Percentiles rank a stretch among this genome's conserved stretches.
Evolutionary conservation across 2,888 invertebrate genomes (phyloP).

Genomic region (Tortricodes alternella): DNA sequence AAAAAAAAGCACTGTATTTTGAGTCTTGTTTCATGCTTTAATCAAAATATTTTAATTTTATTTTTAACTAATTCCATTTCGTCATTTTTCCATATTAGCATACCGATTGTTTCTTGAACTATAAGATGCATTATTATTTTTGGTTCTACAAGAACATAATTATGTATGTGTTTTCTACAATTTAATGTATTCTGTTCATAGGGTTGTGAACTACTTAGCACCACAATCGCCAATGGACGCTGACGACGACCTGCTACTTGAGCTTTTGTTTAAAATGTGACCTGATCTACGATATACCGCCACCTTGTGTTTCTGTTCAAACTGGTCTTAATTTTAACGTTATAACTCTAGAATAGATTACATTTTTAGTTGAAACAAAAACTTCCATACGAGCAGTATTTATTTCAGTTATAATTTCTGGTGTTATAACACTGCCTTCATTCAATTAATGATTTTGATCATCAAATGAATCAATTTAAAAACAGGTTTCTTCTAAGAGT

Average conservation of each 20-base stretch:
- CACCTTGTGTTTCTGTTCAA: slow-evolving; percentile 10
- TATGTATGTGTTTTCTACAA: not conserved
- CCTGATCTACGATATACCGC: slow-evolving; percentile 35
- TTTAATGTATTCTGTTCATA: slow-evolving; percentile 38
- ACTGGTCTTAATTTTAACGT: slow-evolving; percentile 3
- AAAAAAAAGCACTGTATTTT: no score
- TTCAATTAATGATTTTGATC: slow-evolving; percentile 13
- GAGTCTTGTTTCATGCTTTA: no score
- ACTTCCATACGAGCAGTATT: not conserved
- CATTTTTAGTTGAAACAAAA: slow-evolving; percentile 1
- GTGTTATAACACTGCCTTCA: slow-evolving; percentile 13
- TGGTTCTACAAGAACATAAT: no score
- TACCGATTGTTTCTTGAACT: no score
- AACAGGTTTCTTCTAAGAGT: slow-evolving; percentile 62
- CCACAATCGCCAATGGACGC: slow-evolving; percentile 78
- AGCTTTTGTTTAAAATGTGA: slow-evolving; percentile 77
- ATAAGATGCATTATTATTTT: no score
- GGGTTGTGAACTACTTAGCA: slow-evolving; percentile 75
- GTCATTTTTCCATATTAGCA: no score
- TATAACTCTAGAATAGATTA: slow-evolving; percentile 6
- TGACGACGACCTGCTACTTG: slow-evolving; percentile 74
- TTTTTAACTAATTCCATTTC: no score
- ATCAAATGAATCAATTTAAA: slow-evolving; percentile 35
- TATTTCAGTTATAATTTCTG: not conserved
- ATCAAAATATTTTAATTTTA: no score